A percentile compares a stretch with the other conserved stretches of the same genome.
Conservation (phyloP, 2,113 vertebrate species). For the Tapirus terrestris region DNA sequence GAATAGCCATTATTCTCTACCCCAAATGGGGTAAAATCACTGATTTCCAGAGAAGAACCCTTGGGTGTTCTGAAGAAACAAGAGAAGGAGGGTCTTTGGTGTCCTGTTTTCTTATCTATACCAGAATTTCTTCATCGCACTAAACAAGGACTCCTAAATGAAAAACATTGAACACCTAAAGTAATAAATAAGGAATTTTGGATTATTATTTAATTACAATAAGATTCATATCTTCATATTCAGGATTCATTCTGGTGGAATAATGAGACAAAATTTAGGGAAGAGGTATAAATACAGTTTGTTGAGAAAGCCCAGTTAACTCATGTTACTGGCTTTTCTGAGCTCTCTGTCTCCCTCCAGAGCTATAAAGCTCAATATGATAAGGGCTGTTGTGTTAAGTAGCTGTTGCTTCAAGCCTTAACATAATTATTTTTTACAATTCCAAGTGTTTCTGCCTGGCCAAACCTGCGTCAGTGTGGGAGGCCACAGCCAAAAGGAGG, state of each 20-base stretch:
- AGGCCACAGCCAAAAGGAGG: not conserved
- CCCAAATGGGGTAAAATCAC: not conserved
- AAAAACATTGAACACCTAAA: not conserved
- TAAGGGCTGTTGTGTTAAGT: not conserved
- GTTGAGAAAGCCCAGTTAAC: not conserved
- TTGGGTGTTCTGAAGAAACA: not conserved
- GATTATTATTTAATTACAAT: not conserved
- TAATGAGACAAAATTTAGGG: not conserved
- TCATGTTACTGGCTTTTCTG: not conserved
- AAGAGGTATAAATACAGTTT: not conserved
- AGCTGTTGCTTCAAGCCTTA: not conserved
- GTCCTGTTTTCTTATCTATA: not conserved
- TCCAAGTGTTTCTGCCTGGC: not conserved
- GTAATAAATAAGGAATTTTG: not conserved
- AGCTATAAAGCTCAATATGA: not conserved
- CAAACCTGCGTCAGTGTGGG: accelerated
- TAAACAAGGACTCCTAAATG: not conserved
- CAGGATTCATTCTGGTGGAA: not conserved
- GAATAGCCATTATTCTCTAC: not conserved
- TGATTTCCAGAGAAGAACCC: not conserved
- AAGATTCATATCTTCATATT: not conserved
- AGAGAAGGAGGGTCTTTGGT: accelerated
- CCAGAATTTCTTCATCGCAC: not conserved
- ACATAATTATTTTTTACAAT: not conserved
- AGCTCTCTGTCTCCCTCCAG: not conserved